Conservation (phyloP, 1,140 invertebrate species). For the Camponotus floridanus region DNA sequence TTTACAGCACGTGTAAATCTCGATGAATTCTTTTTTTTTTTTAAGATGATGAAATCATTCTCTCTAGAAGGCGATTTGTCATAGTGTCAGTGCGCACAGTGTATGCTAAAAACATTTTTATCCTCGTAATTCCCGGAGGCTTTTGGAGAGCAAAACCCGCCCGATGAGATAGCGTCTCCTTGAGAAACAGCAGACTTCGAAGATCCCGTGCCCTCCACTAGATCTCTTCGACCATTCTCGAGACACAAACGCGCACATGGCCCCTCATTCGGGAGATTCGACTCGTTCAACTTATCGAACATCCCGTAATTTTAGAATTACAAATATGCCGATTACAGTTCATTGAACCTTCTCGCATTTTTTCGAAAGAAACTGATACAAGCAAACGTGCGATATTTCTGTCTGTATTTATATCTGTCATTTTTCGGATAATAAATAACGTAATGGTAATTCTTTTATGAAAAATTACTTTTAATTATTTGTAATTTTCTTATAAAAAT, state of each 20-base stretch:
- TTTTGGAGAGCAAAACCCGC: conserved; percentile 72
- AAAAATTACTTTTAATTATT: neutral
- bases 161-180: conserved; percentile 73
- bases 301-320: conserved; percentile 85
- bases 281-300: conserved; percentile 78
- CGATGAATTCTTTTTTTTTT: neutral
- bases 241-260: conserved; percentile 82
- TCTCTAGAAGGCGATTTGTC: conserved; percentile 25
- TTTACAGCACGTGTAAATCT: conserved; percentile 20
- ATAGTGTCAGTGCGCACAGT: conserved; percentile 36
- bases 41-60: conserved; percentile 29
- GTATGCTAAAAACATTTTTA: conserved; percentile 63
- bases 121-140: conserved; percentile 81
- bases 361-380: neutral
- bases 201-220: conserved; percentile 59
- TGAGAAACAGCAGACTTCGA: conserved; percentile 83
- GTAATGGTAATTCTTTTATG: too few species aligned
- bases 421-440: neutral
- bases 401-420: neutral
- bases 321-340: conserved; percentile 79
- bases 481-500: neutral
- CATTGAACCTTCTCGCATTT: conserved; percentile 65
- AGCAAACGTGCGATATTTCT: neutral
- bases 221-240: conserved; percentile 72
- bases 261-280: conserved; percentile 71